A percentile compares a stretch with the other conserved stretches of the same genome.
These are phyloP conservation scores for Latheticus oryzae DNA, from an alignment of 2,888 invertebrate genomes.

Conservation along the genomic window DNA sequence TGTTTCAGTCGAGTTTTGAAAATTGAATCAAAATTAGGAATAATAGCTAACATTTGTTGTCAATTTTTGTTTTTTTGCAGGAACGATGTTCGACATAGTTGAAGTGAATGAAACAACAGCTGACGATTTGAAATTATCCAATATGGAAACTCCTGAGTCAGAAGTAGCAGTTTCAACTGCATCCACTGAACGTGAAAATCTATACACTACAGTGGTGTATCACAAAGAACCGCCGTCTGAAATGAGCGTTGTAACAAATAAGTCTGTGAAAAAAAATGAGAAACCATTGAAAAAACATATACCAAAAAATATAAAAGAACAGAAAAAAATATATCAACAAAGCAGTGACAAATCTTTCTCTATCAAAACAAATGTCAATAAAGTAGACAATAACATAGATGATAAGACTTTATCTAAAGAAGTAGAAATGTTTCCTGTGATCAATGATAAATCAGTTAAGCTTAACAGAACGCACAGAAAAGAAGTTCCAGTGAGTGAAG, in stretches of 20 bases:
- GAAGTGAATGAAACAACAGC: conserved; percentile 62
- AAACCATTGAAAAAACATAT: conserved; percentile 46
- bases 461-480: conserved; percentile 63
- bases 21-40: too few species aligned
- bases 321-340: conserved; percentile 43
- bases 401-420: conserved; percentile 58
- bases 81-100: conserved; percentile 64
- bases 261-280: conserved; percentile 41
- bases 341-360: neutral
- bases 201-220: conserved; percentile 53
- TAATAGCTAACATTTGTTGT: too few species aligned
- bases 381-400: conserved; percentile 23
- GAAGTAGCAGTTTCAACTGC: conserved; percentile 34
- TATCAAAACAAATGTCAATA: neutral
- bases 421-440: conserved; percentile 59
- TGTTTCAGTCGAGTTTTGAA: too few species aligned
- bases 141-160: conserved; percentile 40
- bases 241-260: conserved; percentile 47
- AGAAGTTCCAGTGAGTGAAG: conserved; percentile 56
- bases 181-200: conserved; percentile 25
- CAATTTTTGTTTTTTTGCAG: conserved; percentile 50
- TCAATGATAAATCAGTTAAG: conserved; percentile 55
- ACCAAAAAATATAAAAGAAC: too few species aligned
- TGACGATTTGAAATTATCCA: conserved; percentile 48
- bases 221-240: conserved; percentile 55